Percentiles rank a stretch among this genome's conserved stretches.
Conservation (phyloP, 1,140 invertebrate species). For the Sarcophaga peregrina region DNA sequence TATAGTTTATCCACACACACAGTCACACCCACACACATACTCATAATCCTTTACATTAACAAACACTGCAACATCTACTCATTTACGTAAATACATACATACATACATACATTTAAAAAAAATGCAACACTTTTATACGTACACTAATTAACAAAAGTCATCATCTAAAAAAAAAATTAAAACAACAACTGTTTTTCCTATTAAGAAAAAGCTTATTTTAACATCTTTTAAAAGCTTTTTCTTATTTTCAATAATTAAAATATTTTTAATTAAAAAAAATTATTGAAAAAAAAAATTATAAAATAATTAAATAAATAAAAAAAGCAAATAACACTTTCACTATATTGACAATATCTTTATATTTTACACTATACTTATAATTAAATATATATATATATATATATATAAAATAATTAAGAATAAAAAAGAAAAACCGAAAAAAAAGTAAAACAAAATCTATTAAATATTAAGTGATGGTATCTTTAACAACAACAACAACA, state of each 20-base stretch:
- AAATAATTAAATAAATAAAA: background rate
- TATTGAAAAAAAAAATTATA: background rate
- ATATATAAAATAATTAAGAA: no score
- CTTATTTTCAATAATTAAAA: background rate
- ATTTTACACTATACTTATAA: constrained; percentile 42
- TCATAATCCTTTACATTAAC: background rate
- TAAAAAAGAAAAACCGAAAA: no score
- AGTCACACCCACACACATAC: background rate
- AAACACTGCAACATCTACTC: no score
- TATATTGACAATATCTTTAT: constrained; percentile 42
- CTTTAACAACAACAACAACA: constrained; percentile 27
- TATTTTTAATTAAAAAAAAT: background rate
- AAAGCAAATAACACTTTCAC: constrained; percentile 40
- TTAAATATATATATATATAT: constrained; percentile 17
- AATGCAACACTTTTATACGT: no score
- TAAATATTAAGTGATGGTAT: constrained; percentile 41
- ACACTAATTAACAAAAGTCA: no score
- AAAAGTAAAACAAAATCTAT: constrained; percentile 26
- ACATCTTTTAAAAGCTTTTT: constrained; percentile 26
- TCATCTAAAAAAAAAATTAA: no score
- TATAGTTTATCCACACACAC: background rate
- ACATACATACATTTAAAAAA: no score
- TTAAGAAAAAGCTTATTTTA: constrained; percentile 7
- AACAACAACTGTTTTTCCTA: background rate
- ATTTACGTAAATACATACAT: no score